A percentile compares a stretch with the other conserved stretches of the same genome.
These are phyloP conservation scores for Mormyrops attenuatus DNA, from an alignment of 2,797 vertebrate species.

Conservation along the genomic window DNA sequence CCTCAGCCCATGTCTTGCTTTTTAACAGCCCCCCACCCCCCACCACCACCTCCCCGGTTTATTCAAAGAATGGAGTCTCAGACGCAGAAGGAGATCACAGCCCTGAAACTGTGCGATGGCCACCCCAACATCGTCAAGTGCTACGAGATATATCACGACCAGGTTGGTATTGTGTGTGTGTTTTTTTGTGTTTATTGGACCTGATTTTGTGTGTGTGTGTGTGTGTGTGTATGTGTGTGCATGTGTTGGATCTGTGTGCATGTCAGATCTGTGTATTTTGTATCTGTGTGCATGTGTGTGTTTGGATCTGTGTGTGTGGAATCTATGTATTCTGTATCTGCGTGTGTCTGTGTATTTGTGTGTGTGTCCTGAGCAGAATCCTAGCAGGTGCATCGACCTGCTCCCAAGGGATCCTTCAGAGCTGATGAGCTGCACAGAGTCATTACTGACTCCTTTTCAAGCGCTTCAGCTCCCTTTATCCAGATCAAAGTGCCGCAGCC, in stretches of 20 bases:
- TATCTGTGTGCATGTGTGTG: not conserved
- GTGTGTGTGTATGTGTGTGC: not conserved
- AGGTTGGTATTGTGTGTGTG: conserved; percentile 65
- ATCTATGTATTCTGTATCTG: no score
- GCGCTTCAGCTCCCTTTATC: conserved; percentile 5
- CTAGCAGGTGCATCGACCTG: not conserved
- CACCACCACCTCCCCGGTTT: conserved; percentile 16
- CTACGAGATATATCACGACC: conserved; percentile 91
- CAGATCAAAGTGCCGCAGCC: conserved; percentile 56
- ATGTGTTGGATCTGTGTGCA: not conserved
- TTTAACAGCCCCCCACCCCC: conserved; percentile 31
- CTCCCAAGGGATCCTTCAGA: not conserved
- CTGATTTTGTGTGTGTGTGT: not conserved
- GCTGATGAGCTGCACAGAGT: not conserved
- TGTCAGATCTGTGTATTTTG: no score
- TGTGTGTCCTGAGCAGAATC: not conserved
- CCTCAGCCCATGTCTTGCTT: not conserved
- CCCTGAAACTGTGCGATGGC: conserved; percentile 88
- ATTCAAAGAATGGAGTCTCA: conserved; percentile 86
- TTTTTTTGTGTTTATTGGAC: no score
- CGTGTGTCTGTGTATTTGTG: not conserved
- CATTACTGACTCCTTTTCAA: conserved; percentile 6
- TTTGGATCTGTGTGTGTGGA: not conserved
- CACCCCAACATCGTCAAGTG: conserved; percentile 95
- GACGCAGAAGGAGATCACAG: conserved; percentile 90